Conservation (phyloP, 2,113 vertebrate genomes). For the Thamnaconus septentrionalis region DNA sequence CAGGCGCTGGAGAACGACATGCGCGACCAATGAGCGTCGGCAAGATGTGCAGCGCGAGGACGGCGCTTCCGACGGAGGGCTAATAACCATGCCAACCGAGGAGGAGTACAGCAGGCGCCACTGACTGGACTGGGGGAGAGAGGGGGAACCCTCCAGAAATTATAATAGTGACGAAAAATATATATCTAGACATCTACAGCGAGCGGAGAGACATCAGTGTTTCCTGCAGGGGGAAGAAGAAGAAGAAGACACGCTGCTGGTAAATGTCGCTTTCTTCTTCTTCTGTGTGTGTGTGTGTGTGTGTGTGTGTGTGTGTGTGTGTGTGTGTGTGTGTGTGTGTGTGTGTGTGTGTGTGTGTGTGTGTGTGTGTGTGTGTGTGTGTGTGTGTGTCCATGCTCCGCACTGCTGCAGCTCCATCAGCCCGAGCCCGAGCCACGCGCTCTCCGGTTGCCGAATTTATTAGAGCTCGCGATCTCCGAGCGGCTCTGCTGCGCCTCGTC, state of each 20-base stretch:
- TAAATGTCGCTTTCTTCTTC: conserved; percentile 39
- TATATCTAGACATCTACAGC: not conserved
- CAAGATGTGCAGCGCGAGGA: conserved; percentile 61
- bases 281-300: not conserved
- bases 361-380: too few relatives aligned
- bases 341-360: too few relatives aligned
- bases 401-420: conserved; percentile 64
- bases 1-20: conserved; percentile 56
- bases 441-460: not conserved
- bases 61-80: conserved; percentile 60
- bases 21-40: conserved; percentile 62
- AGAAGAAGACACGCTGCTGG: conserved; percentile 47
- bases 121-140: conserved; percentile 34
- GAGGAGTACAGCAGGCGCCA: conserved; percentile 52
- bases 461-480: too few relatives aligned
- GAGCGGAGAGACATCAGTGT: not conserved
- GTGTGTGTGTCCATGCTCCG: conserved; percentile 36
- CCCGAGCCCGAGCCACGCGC: conserved; percentile 24
- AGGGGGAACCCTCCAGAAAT: conserved; percentile 17
- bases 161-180: not conserved
- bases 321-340: too few relatives aligned
- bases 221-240: conserved; percentile 18
- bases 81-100: conserved; percentile 68
- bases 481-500: too few relatives aligned
- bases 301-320: too few relatives aligned